A percentile compares a stretch with the other conserved stretches of the same genome.
Evolutionary conservation across 64 coral and sea anemone species (phyloP).

Genomic region (Porites lutea): DNA sequence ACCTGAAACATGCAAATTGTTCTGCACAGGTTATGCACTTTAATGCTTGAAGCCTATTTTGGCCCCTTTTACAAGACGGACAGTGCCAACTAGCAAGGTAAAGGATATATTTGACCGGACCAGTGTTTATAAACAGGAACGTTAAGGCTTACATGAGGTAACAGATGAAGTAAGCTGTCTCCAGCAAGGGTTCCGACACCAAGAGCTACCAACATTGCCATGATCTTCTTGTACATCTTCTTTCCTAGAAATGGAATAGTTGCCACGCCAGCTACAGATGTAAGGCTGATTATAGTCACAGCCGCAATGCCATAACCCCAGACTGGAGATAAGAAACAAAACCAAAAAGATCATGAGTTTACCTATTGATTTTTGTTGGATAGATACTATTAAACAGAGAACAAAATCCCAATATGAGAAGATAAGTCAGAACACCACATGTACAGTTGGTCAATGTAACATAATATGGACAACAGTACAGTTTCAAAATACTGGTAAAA

Average conservation of each 20-base stretch:
- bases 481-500: too few species aligned
- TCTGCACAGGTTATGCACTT: too few species aligned
- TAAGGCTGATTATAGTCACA: constrained; percentile 61
- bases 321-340: constrained; percentile 37
- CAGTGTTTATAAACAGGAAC: too few species aligned
- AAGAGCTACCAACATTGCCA: constrained; percentile 60
- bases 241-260: constrained; percentile 61
- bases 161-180: constrained; percentile 65
- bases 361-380: too few species aligned
- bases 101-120: too few species aligned
- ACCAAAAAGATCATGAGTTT: background rate
- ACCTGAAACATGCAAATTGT: too few species aligned
- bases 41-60: too few species aligned
- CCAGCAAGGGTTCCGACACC: constrained; percentile 71
- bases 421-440: too few species aligned
- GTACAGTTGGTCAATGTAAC: too few species aligned
- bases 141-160: constrained; percentile 71
- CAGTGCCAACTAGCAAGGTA: too few species aligned
- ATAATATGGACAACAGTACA: too few species aligned
- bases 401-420: background rate
- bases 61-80: too few species aligned
- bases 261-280: constrained; percentile 53
- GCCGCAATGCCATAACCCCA: constrained; percentile 76
- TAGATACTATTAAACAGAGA: background rate
- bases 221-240: constrained; percentile 68